These are phyloP conservation scores for Pseudomyrmex cubaensis DNA, from an alignment of 1,140 invertebrate genomes.

Conservation along the genomic window DNA sequence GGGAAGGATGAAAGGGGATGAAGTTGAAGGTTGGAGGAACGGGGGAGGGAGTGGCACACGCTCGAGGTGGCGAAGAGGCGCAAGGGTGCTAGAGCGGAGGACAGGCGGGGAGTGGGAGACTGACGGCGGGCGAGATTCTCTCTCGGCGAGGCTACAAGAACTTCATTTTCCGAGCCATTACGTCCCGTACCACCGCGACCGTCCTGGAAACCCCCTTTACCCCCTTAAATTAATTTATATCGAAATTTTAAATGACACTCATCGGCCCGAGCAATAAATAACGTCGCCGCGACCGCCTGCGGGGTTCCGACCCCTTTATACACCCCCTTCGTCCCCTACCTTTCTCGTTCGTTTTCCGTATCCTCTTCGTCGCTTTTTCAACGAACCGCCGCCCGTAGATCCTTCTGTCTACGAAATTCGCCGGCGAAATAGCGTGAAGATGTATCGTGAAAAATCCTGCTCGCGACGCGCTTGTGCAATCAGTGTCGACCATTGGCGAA, in stretches of 20 bases:
- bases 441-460: conserved; percentile 30
- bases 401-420: conserved; percentile 45
- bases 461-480: neutral
- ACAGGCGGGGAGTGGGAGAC: conserved; percentile 9
- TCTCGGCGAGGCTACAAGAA: conserved; percentile 81
- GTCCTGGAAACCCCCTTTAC: conserved; percentile 77
- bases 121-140: conserved; percentile 74
- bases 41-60: conserved; percentile 54
- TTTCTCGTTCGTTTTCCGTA: neutral
- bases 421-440: conserved; percentile 41
- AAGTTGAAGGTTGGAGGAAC: conserved; percentile 52
- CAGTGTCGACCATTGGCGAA: neutral
- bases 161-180: conserved; percentile 85
- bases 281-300: conserved; percentile 59
- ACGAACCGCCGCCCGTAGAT: conserved; percentile 21
- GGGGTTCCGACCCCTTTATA: conserved; percentile 11
- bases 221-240: conserved; percentile 84
- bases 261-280: conserved; percentile 81
- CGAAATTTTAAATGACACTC: conserved; percentile 84
- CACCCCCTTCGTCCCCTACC: neutral
- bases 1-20: conserved; percentile 52
- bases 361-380: conserved; percentile 34
- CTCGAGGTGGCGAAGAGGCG: conserved; percentile 47
- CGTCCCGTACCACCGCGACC: conserved; percentile 74
- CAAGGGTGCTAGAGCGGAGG: conserved; percentile 40